A percentile compares a stretch with the other conserved stretches of the same genome.
phyloP scores from a whole-genome alignment of 2,113 vertebrate species.

The Syrmaticus mikado region DNA sequence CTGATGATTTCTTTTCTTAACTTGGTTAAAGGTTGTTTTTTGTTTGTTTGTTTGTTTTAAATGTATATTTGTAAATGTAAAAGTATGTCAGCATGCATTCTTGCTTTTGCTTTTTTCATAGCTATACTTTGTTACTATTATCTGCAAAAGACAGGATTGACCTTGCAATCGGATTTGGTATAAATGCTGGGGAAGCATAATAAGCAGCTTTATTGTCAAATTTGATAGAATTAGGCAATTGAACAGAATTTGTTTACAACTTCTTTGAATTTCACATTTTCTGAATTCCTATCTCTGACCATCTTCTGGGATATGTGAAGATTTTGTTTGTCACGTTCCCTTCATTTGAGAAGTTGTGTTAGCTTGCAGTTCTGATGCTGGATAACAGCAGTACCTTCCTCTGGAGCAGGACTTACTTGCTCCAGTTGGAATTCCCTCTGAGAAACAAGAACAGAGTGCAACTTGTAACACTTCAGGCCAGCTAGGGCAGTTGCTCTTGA shows the following conservation, averaged over 20 bases:
- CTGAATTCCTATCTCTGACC: not conserved
- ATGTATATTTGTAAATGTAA: not conserved
- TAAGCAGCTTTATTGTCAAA: not conserved
- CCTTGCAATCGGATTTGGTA: not conserved
- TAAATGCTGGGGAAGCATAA: not conserved
- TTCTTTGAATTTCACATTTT: not conserved
- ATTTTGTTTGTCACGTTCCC: not conserved
- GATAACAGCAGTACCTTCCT: not conserved
- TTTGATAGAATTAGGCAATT: not conserved
- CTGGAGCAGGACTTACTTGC: not conserved
- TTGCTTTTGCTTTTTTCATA: not conserved
- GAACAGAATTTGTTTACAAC: not conserved
- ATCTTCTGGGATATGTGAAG: not conserved
- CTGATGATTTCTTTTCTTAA: not conserved
- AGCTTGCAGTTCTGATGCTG: not conserved
- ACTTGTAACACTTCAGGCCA: not conserved
- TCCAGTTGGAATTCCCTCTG: not conserved
- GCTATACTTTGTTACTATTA: not conserved
- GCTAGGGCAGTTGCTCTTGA: not conserved
- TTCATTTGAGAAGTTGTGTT: not conserved
- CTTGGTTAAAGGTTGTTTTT: not conserved
- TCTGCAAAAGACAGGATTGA: not conserved
- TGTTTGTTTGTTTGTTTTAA: no score
- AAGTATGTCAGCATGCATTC: not conserved
- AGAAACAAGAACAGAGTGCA: not conserved